Evolutionary conservation across 2,113 vertebrate species (phyloP), one percentile per base, ranked within the genome.

Genomic region (Acrocephalus kingi): DNA sequence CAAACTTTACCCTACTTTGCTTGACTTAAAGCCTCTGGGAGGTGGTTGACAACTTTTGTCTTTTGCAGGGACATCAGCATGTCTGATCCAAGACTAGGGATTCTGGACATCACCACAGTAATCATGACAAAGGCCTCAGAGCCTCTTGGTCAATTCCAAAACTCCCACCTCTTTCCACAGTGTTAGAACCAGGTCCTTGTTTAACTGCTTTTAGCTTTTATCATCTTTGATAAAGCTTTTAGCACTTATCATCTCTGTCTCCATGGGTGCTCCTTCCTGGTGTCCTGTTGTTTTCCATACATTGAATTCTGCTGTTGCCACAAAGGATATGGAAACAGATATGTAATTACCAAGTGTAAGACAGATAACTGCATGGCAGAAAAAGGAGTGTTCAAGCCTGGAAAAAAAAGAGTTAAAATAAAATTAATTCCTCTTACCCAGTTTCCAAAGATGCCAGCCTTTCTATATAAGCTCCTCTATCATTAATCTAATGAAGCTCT

Each of bases 401-500:
- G 76, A 63, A 81, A 78, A 7, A 68, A 49, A 72, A 31, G 23
- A 80, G 67, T 90, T 91, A 93, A 90, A 67, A 63, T 28, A 56
- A 83, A 96, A 63, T 41, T 71, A 48, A 37, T 80, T 92, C 85
- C 11, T 69, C 59, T 85, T 72, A 21, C 55, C 21, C 62, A 35
- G 45, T 82, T 84, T 87, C 88, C 61, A 86, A 64, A 93, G 76
- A 45, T 9, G 7, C 15, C 14, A 84, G 37, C 72, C 81, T 93
- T 94, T 86, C 69, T 48, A 11, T 33, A 52, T 64, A 61, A 84
- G 89, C 68, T 39, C 15, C 20, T 45, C 55, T 93, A 66, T 72
- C 84, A 83, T 93, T 92, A 90, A 91, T 97, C 73, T 58, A 92
- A 93, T 91, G 79, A 69, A 66, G 24, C n/a, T 76, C 37, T 89